These are phyloP conservation scores for Cyprinodon variegatus DNA, from an alignment of 2,113 vertebrate genomes.

Conservation along the genomic window DNA sequence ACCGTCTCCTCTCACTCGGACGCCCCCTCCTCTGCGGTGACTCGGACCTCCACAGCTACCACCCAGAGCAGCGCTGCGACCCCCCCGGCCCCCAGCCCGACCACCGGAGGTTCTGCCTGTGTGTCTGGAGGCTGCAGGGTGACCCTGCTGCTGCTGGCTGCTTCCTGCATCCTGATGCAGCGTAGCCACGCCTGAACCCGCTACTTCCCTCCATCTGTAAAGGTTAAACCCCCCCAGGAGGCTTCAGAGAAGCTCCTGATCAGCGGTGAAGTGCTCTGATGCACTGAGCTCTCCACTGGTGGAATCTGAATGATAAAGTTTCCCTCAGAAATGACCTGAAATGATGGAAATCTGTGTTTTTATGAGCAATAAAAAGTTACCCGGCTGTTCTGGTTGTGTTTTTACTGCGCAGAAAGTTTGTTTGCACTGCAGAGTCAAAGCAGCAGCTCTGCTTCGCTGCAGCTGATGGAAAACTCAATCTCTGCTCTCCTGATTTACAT, in stretches of 20 bases:
- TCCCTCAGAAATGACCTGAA: neutral
- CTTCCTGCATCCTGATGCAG: slow-evolving; percentile 27
- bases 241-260: neutral
- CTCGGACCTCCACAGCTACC: neutral
- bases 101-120: slow-evolving; percentile 12
- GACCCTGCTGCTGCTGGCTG: slow-evolving; percentile 22
- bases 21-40: rapidly evolving
- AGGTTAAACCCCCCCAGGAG: neutral
- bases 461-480: neutral
- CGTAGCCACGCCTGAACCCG: neutral
- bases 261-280: neutral
- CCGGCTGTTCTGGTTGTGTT: neutral
- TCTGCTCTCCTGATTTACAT: slow-evolving; percentile 8
- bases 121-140: slow-evolving; percentile 14
- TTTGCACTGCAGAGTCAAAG: neutral
- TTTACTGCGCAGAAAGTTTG: neutral
- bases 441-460: neutral
- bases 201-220: neutral
- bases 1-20: neutral
- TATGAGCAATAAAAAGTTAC: neutral
- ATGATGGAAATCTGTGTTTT: neutral
- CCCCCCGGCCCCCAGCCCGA: rapidly evolving
- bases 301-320: no score
- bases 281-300: no score
- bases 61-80: rapidly evolving